Percentiles rank a stretch among this genome's conserved stretches.
Evolutionary conservation across 2,113 vertebrate species (phyloP).

Genomic region (Columbina picui): DNA sequence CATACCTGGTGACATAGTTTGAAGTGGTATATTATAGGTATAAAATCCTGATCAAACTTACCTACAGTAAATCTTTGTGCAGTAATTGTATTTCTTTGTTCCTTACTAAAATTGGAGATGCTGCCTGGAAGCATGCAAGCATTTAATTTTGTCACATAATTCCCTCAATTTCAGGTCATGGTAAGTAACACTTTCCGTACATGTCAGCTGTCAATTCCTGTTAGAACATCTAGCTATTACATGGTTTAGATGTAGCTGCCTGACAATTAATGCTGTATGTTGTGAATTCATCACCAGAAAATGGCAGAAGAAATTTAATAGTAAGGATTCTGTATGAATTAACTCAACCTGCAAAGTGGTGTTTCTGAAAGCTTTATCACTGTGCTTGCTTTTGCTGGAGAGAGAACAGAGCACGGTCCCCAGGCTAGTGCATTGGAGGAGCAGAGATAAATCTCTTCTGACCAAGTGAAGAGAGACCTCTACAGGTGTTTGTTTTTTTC

Average conservation of each 20-base stretch:
- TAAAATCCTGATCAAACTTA: background rate
- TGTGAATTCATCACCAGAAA: background rate
- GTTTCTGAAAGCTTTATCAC: background rate
- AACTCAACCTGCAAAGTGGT: background rate
- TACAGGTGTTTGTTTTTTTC: background rate
- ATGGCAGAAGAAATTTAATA: constrained; percentile 8
- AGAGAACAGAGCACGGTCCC: fast-evolving
- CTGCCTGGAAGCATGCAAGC: background rate
- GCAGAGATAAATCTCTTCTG: background rate
- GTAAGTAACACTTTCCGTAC: background rate
- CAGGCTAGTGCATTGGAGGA: background rate
- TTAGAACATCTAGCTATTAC: background rate
- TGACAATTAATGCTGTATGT: background rate
- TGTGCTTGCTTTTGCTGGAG: background rate
- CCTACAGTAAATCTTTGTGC: background rate
- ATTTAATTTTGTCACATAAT: constrained; percentile 41
- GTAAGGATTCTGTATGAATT: constrained; percentile 5
- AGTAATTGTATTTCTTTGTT: background rate
- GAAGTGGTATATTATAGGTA: background rate
- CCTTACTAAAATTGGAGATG: background rate
- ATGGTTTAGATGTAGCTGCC: background rate
- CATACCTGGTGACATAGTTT: background rate
- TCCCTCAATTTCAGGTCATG: constrained; percentile 36
- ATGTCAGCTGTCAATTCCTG: background rate
- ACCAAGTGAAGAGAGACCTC: constrained; percentile 43